Conservation (phyloP, 2,797 vertebrate genomes). For the Crocodylus rhombifer region DNA sequence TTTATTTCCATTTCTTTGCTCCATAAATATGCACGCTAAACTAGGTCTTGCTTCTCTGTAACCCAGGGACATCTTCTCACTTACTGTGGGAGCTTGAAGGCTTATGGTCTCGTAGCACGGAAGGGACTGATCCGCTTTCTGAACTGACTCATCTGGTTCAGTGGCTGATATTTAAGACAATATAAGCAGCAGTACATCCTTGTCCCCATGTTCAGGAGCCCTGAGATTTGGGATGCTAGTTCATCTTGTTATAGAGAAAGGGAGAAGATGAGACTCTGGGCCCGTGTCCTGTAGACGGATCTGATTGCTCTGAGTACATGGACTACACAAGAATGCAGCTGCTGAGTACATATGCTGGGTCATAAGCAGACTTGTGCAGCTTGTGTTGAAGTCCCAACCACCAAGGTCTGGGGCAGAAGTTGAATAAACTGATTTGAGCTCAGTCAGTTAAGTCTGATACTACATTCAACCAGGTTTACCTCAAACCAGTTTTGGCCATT, state of each 20-base stretch:
- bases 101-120: neutral
- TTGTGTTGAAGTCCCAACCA: neutral
- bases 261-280: neutral
- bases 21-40: neutral
- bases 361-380: neutral
- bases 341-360: neutral
- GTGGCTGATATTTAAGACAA: neutral
- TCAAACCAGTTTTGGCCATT: too few species aligned
- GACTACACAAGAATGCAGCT: neutral
- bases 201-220: neutral
- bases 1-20: neutral
- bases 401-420: neutral
- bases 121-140: neutral
- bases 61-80: neutral
- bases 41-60: neutral
- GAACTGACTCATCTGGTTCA: neutral
- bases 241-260: neutral
- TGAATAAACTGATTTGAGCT: too few species aligned
- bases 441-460: too few species aligned
- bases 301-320: neutral
- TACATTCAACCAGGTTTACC: too few species aligned
- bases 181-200: neutral
- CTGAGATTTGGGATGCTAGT: neutral
- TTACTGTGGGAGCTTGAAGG: neutral
- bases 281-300: neutral